Percentiles rank a stretch among this genome's conserved stretches.
These are phyloP conservation scores for Notocelia uddmanniana DNA, from an alignment of 2,888 invertebrate species.

Conservation along the genomic window DNA sequence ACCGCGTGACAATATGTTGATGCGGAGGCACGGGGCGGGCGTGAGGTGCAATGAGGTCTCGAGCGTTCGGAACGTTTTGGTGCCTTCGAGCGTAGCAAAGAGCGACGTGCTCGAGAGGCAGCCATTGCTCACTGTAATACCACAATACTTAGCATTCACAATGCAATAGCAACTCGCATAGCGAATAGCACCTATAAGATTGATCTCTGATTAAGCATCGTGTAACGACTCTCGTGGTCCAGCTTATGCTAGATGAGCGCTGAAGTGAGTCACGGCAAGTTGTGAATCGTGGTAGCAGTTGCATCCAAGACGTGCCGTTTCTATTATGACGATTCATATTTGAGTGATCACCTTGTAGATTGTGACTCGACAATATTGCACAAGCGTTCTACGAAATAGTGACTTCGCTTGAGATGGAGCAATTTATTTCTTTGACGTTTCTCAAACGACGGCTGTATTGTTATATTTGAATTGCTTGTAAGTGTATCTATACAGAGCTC, in stretches of 20 bases:
- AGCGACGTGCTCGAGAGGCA: conserved; percentile 44
- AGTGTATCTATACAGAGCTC: not conserved
- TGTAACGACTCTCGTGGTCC: not conserved
- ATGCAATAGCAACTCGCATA: not conserved
- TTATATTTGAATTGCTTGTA: conserved; percentile 32
- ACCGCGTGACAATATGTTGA: conserved; percentile 62
- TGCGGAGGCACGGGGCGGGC: conserved; percentile 69
- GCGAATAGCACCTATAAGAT: not conserved
- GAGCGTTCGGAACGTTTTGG: conserved; percentile 43
- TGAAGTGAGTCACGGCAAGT: not conserved
- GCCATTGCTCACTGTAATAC: conserved; percentile 13
- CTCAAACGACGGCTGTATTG: conserved; percentile 18
- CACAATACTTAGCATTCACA: not conserved
- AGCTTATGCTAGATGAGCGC: not conserved
- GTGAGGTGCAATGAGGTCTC: conserved; percentile 40
- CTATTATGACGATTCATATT: conserved; percentile 31
- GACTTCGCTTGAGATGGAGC: conserved; percentile 27
- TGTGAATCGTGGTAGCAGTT: conserved; percentile 18
- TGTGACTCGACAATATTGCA: conserved; percentile 35
- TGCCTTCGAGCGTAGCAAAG: conserved; percentile 60
- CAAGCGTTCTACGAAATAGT: conserved; percentile 22
- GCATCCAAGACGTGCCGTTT: conserved; percentile 41
- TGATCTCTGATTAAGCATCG: not conserved
- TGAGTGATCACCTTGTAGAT: conserved; percentile 40
- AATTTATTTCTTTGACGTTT: conserved; percentile 35